phyloP scores from a whole-genome alignment of 2,888 invertebrate genomes.

The Scrobipalpa costella region DNA sequence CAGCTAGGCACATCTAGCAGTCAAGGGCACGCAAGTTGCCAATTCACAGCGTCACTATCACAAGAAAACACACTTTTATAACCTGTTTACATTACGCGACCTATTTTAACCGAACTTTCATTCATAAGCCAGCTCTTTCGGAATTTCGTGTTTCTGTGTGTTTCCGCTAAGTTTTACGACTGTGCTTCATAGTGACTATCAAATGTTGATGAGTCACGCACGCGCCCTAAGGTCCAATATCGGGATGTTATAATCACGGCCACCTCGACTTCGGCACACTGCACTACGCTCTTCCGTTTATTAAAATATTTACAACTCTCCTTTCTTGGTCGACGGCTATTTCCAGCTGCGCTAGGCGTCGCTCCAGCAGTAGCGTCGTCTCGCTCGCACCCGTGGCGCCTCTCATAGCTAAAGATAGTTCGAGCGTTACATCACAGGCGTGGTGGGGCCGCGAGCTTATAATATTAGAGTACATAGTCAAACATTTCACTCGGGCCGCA shows the following conservation, averaged over 20 bases:
- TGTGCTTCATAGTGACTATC: constrained; percentile 25
- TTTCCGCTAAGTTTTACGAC: constrained; percentile 39
- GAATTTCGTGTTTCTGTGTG: constrained; percentile 38
- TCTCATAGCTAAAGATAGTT: constrained; percentile 72
- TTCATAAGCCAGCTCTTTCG: constrained; percentile 49
- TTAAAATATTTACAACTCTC: constrained; percentile 81
- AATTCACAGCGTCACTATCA: constrained; percentile 45
- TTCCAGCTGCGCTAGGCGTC: constrained; percentile 73
- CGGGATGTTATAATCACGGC: constrained; percentile 59
- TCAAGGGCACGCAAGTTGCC: constrained; percentile 50
- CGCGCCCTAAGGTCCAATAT: constrained; percentile 52
- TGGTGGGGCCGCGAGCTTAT: constrained; percentile 76
- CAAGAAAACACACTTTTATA: constrained; percentile 36
- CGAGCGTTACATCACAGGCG: constrained; percentile 75
- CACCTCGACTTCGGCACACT: constrained; percentile 81
- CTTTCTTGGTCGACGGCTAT: constrained; percentile 83
- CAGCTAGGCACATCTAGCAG: neutral
- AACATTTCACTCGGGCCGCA: constrained; percentile 76
- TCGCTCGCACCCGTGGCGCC: constrained; percentile 55
- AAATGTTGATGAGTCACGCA: constrained; percentile 44
- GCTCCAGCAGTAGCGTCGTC: constrained; percentile 64
- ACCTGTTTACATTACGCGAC: constrained; percentile 45
- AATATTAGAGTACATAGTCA: constrained; percentile 80
- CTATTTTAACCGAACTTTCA: constrained; percentile 50
- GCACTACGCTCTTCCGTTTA: constrained; percentile 77